Conservation (phyloP, 2,888 invertebrate genomes). For the Drosophila rellima region DNA sequence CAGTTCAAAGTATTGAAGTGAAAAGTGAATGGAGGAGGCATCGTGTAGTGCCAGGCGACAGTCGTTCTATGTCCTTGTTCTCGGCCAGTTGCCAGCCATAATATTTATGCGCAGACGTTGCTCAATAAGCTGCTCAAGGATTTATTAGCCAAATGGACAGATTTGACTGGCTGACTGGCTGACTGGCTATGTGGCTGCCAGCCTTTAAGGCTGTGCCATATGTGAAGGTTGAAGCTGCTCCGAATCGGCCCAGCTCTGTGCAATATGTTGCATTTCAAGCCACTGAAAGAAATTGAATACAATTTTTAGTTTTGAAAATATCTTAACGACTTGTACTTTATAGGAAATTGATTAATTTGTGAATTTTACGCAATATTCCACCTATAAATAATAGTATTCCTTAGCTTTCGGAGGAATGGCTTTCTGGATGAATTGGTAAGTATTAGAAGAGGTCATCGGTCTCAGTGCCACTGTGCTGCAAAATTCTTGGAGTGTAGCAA, state of each 20-base stretch:
- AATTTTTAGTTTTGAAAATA: background rate
- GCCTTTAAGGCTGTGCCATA: conserved; percentile 52
- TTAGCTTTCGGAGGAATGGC: too few relatives aligned
- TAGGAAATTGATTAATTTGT: background rate
- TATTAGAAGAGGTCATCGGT: too few relatives aligned
- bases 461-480: too few relatives aligned
- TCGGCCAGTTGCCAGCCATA: conserved; percentile 69
- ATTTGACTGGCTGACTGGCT: conserved; percentile 83
- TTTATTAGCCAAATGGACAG: conserved; percentile 86
- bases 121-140: conserved; percentile 85
- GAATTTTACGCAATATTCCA: background rate
- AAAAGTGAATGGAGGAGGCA: conserved; percentile 55
- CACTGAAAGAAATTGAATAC: conserved; percentile 59
- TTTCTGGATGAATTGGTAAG: too few relatives aligned
- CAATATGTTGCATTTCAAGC: conserved; percentile 33
- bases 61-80: conserved; percentile 31
- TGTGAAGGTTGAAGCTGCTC: conserved; percentile 56
- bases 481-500: conserved; percentile 27
- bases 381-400: background rate
- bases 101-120: conserved; percentile 82
- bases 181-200: conserved; percentile 34
- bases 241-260: conserved; percentile 15
- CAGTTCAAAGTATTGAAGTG: conserved; percentile 55
- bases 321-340: background rate
- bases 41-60: conserved; percentile 24